phyloP scores from a whole-genome alignment of 2,888 invertebrate genomes.

The Micoletzkya japonica region DNA sequence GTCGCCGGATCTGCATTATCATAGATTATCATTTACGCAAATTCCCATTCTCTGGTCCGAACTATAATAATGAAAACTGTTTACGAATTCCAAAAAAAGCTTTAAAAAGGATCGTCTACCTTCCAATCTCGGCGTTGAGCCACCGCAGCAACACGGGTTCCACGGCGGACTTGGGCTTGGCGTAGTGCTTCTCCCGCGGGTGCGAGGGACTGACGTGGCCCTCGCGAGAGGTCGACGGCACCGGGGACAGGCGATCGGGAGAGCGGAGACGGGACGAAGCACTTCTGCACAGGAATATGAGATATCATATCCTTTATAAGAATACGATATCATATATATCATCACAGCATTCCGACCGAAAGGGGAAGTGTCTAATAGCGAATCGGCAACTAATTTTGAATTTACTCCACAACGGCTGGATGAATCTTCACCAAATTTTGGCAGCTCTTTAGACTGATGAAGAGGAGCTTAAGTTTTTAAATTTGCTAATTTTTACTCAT shows the following conservation, averaged over 20 bases:
- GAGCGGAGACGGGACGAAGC: constrained; percentile 17
- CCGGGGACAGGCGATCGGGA: constrained; percentile 21
- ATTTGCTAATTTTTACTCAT: no score
- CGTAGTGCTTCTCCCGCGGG: constrained; percentile 23
- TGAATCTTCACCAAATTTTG: no score
- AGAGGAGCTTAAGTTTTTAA: no score
- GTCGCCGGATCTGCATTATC: constrained; percentile 4
- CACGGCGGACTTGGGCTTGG: constrained; percentile 36
- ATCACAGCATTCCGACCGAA: no score
- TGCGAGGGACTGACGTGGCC: background rate
- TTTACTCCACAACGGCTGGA: no score
- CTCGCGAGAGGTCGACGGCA: constrained; percentile 22
- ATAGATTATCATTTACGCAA: constrained; percentile 9
- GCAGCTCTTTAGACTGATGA: no score
- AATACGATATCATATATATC: no score
- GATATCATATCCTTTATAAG: no score
- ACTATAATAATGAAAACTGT: background rate
- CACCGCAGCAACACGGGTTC: constrained; percentile 60
- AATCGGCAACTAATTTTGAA: no score
- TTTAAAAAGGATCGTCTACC: constrained; percentile 32
- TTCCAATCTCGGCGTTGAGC: constrained; percentile 58
- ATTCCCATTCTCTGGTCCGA: constrained; percentile 2
- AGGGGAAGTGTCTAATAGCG: no score
- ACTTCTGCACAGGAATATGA: no score
- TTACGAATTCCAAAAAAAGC: background rate